Base-by-base conservation (phyloP, 2,888 invertebrate genomes). In the Acrobeloides nanus region DNA sequence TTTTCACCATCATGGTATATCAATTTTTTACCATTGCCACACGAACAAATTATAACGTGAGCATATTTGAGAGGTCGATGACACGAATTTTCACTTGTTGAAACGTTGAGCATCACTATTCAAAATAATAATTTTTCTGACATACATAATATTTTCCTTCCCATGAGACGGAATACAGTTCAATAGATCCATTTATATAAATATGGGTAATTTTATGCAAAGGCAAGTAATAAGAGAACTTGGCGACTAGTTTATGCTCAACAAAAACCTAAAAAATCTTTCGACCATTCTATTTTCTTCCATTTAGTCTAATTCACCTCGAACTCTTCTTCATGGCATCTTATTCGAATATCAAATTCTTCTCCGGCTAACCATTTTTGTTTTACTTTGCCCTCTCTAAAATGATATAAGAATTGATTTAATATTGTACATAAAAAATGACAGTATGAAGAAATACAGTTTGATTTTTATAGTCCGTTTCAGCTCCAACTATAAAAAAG, bases 71-170 rank as follows among this genome's bases (percentile, higher is more conserved):
- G n/a, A n/a, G n/a, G n/a, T n/a, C n/a, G n/a, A n/a, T n/a, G n/a
- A n/a, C n/a, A n/a, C n/a, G n/a, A n/a, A n/a, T n/a, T n/a, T n/a
- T n/a, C n/a, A n/a, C n/a, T n/a, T n/a, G n/a, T n/a, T n/a, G n/a
- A n/a, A n/a, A n/a, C n/a, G n/a, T n/a, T n/a, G 31, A 29, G n/a
- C 31, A 29, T 10, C 10, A 29, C 31, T 29, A 15, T 29, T 10
- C 10, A 29, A 12, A 15, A 12, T 15, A 10, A 10, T 15, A 29
- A 29, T 10, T n/a, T 24, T 33, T 39, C 32, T 2, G 3, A 35
- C 64, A 51, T 29, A 66, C 66, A 49, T 68, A 69, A 44, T 62
- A 64, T 43, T 67, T 68, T 17, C 72, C 72, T 35, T 72, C 72
- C 71, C 72, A 72, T 5, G 62, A 59, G 7, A 69, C 55, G 20